A percentile compares a stretch with the other conserved stretches of the same genome.
phyloP scores from a whole-genome alignment of 2,797 vertebrate species.

The Microcaecilia unicolor region DNA sequence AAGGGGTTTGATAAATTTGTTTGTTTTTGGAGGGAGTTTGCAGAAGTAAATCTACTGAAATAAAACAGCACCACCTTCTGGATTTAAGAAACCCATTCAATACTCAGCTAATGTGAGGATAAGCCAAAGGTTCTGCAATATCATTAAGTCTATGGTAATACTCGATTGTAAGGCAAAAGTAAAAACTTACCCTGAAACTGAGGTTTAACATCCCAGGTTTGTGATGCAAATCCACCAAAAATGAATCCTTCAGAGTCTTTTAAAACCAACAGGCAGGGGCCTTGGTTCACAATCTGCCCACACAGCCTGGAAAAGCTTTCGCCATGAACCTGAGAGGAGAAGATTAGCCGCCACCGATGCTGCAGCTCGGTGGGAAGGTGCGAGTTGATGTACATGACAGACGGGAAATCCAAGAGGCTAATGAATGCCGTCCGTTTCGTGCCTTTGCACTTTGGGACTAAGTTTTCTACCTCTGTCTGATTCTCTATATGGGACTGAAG shows the following conservation, averaged over 20 bases:
- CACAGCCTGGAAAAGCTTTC: conserved; percentile 85
- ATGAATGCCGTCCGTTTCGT: conserved; percentile 34
- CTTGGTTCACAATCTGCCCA: conserved; percentile 46
- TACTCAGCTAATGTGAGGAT: too few relatives aligned
- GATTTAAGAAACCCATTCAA: too few relatives aligned
- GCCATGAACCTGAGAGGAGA: conserved; percentile 75
- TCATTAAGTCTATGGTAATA: neutral
- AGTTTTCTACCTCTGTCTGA: conserved; percentile 30
- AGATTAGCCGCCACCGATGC: conserved; percentile 77
- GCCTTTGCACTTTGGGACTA: conserved; percentile 67
- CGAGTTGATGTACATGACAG: conserved; percentile 70
- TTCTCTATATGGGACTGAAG: conserved; percentile 33
- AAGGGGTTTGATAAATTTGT: too few relatives aligned
- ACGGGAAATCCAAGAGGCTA: conserved; percentile 71
- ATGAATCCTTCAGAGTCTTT: conserved; percentile 69
- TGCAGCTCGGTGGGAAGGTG: conserved; percentile 61
- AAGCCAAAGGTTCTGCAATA: neutral
- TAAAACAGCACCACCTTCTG: too few relatives aligned
- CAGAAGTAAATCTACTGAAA: too few relatives aligned
- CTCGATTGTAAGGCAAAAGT: neutral
- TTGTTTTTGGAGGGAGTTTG: too few relatives aligned
- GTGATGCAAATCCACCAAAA: conserved; percentile 87
- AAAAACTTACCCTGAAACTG: conserved; percentile 86
- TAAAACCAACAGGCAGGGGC: conserved; percentile 73
- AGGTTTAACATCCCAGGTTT: conserved; percentile 81